Evolutionary conservation across 2,113 vertebrate genomes (phyloP).

Genomic region (Grus americana): DNA sequence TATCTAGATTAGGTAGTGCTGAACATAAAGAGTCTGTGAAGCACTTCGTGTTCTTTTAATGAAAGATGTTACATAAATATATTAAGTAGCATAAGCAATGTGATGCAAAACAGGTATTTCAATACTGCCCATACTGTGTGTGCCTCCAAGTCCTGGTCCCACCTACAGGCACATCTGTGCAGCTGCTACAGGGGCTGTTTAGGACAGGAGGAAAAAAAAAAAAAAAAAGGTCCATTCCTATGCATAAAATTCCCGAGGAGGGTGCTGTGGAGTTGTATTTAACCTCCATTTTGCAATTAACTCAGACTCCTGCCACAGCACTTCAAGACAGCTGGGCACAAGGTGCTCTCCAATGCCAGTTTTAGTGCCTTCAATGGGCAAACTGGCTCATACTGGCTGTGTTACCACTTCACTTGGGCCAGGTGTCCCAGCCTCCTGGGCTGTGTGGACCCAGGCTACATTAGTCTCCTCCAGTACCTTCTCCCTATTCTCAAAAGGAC

Average conservation of each 20-base stretch:
- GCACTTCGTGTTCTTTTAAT: background rate
- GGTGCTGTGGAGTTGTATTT: background rate
- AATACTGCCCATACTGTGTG: background rate
- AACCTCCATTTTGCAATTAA: background rate
- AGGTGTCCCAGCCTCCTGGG: background rate
- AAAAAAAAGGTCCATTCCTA: background rate
- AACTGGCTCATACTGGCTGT: background rate
- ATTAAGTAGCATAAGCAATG: background rate
- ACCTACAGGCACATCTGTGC: background rate
- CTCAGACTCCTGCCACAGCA: background rate
- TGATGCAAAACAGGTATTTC: background rate
- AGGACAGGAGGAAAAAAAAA: background rate
- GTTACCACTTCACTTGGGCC: background rate
- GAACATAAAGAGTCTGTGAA: background rate
- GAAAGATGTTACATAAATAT: background rate
- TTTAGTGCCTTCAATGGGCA: background rate
- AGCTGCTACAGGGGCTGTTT: background rate
- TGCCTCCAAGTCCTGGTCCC: background rate
- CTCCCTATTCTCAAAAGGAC: background rate
- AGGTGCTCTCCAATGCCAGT: background rate
- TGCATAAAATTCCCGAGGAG: background rate
- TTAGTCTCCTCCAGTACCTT: background rate
- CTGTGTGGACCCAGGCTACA: background rate
- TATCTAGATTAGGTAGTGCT: background rate
- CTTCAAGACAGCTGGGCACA: background rate